A percentile compares a stretch with the other conserved stretches of the same genome.
Conservation (phyloP, 2,797 vertebrate genomes). For the Glossophaga mutica region DNA sequence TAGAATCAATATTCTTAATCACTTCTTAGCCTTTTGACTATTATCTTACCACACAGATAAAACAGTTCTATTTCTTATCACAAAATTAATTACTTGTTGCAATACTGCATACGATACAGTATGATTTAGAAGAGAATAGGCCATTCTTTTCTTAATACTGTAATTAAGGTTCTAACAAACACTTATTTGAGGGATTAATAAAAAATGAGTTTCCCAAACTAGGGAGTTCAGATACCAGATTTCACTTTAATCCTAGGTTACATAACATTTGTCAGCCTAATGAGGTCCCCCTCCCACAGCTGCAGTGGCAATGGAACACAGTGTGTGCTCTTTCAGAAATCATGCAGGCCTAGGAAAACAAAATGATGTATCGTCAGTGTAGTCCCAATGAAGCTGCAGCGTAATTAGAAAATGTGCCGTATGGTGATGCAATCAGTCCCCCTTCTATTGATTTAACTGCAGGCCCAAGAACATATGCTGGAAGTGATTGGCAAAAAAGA, state of each 20-base stretch:
- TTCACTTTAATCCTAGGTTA: background rate
- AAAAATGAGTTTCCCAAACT: conserved; percentile 9
- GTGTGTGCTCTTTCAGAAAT: background rate
- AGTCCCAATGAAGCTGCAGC: background rate
- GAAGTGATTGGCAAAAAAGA: background rate
- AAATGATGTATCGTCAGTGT: background rate
- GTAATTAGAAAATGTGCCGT: background rate
- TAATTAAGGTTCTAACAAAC: background rate
- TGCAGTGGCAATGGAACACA: background rate
- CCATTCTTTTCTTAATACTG: background rate
- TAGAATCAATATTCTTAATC: background rate
- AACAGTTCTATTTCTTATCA: background rate
- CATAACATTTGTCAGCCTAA: background rate
- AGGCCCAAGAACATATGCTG: background rate
- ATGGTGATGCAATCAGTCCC: background rate
- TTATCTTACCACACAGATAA: background rate
- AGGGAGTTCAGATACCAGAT: background rate
- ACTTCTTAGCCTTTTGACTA: background rate
- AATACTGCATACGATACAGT: background rate
- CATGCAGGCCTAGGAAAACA: background rate
- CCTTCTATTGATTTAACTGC: background rate
- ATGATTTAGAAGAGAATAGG: background rate
- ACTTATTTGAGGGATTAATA: background rate
- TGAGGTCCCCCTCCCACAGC: background rate
- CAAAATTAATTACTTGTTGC: background rate